These are phyloP conservation scores for Parotia lawesii DNA, from an alignment of 2,113 vertebrate species.

Conservation along the genomic window DNA sequence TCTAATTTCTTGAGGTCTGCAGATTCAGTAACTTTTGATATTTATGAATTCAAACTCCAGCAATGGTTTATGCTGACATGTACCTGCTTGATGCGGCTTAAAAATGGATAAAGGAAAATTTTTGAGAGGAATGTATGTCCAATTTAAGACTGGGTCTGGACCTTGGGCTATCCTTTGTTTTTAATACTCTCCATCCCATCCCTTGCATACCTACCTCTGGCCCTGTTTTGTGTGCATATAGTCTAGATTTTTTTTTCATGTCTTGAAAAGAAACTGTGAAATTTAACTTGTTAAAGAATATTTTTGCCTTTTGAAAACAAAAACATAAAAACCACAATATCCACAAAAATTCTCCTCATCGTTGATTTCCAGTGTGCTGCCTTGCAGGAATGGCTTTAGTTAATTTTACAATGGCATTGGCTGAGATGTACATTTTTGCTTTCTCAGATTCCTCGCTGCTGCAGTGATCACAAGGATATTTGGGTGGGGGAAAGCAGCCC, in stretches of 20 bases:
- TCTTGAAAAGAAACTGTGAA: neutral
- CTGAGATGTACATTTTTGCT: neutral
- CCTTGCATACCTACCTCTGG: neutral
- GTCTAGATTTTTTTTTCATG: neutral
- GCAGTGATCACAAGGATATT: neutral
- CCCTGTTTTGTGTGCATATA: neutral
- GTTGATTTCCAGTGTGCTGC: neutral
- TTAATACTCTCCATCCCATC: neutral
- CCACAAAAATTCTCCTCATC: neutral
- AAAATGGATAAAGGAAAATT: neutral
- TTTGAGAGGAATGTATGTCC: neutral
- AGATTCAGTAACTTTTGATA: constrained; percentile 11
- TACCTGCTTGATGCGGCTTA: neutral
- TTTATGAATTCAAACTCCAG: constrained; percentile 8
- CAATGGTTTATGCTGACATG: constrained; percentile 22
- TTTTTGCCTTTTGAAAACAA: neutral
- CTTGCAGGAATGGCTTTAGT: neutral
- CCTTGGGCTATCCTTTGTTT: neutral
- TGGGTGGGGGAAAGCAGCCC: neutral
- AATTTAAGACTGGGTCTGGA: neutral
- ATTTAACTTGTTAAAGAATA: neutral
- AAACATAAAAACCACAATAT: neutral
- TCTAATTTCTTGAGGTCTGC: constrained; percentile 3
- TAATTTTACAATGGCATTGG: neutral
- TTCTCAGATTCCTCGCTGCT: neutral